These are phyloP conservation scores for Leptinotarsa undecemlineata DNA, from an alignment of 1,140 invertebrate species.

Conservation along the genomic window DNA sequence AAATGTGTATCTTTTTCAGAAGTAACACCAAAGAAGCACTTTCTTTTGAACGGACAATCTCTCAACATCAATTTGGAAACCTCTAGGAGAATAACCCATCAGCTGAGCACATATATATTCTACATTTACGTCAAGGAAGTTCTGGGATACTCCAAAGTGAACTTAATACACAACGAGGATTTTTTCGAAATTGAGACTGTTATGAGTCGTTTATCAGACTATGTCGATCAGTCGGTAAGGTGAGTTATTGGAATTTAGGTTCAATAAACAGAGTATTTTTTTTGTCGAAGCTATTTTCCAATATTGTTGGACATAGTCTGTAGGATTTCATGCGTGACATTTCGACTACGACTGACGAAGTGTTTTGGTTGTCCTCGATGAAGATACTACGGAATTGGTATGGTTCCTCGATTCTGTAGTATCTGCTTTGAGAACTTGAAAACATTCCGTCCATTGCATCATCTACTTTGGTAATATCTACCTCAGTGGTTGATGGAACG, in stretches of 20 bases:
- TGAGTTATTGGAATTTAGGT: background rate
- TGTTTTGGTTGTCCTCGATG: too few species aligned
- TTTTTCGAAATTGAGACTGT: constrained; percentile 53
- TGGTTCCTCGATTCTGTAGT: too few species aligned
- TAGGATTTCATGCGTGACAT: too few species aligned
- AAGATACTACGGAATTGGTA: too few species aligned
- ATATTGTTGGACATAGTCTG: too few species aligned
- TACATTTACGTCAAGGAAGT: constrained; percentile 68
- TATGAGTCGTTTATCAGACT: constrained; percentile 40
- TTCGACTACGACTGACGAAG: too few species aligned
- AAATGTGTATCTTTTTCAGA: background rate
- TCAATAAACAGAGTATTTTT: too few species aligned
- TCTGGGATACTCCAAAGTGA: constrained; percentile 65
- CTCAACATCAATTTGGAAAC: constrained; percentile 58
- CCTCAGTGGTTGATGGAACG: too few species aligned
- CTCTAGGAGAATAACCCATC: constrained; percentile 63
- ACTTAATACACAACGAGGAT: constrained; percentile 57
- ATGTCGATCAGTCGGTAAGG: background rate
- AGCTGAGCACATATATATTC: constrained; percentile 66
- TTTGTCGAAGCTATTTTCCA: too few species aligned
- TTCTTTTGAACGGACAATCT: constrained; percentile 35
- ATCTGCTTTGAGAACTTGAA: too few species aligned
- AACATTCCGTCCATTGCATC: too few species aligned
- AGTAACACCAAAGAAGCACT: constrained; percentile 32
- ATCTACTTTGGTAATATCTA: too few species aligned